A percentile compares a stretch with the other conserved stretches of the same genome.
phyloP scores from a whole-genome alignment of 2,888 invertebrate genomes.

The Lydus trimaculatus region DNA sequence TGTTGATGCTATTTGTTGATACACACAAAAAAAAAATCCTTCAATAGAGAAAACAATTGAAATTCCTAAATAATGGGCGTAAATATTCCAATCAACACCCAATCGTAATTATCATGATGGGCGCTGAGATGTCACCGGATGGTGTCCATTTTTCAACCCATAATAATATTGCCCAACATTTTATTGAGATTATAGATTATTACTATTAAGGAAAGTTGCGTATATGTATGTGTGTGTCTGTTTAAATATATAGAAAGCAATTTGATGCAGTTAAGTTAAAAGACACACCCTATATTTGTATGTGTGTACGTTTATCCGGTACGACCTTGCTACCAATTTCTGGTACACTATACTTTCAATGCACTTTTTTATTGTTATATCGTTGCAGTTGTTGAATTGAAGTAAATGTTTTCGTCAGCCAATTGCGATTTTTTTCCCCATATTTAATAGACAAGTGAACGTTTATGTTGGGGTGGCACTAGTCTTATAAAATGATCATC shows the following conservation, averaged over 20 bases:
- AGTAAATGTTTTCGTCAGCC: slow-evolving; percentile 47
- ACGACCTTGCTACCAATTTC: slow-evolving; percentile 46
- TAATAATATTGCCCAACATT: background rate
- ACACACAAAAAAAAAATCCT: background rate
- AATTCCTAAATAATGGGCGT: background rate
- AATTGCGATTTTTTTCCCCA: slow-evolving; percentile 22
- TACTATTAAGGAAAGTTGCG: slow-evolving; percentile 35
- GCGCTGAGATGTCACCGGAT: background rate
- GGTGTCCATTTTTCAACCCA: background rate
- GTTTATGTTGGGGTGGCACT: slow-evolving; percentile 21
- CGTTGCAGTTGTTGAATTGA: slow-evolving; percentile 39
- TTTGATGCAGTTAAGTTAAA: slow-evolving; percentile 7
- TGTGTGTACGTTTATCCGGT: slow-evolving; percentile 19
- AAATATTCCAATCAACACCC: background rate
- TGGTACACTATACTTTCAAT: slow-evolving; percentile 37
- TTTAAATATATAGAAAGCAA: background rate
- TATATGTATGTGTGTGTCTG: slow-evolving; percentile 20
- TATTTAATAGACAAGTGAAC: slow-evolving; percentile 1
- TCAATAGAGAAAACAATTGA: background rate
- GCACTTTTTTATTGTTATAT: slow-evolving; percentile 35
- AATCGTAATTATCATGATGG: background rate
- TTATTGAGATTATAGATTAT: slow-evolving; percentile 21
- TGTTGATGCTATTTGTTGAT: background rate
- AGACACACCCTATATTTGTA: slow-evolving; percentile 27
- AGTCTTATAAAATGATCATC: slow-evolving; percentile 48